Base-by-base conservation (phyloP, 1,140 invertebrate species). In the Dermatophagoides farinae region DNA sequence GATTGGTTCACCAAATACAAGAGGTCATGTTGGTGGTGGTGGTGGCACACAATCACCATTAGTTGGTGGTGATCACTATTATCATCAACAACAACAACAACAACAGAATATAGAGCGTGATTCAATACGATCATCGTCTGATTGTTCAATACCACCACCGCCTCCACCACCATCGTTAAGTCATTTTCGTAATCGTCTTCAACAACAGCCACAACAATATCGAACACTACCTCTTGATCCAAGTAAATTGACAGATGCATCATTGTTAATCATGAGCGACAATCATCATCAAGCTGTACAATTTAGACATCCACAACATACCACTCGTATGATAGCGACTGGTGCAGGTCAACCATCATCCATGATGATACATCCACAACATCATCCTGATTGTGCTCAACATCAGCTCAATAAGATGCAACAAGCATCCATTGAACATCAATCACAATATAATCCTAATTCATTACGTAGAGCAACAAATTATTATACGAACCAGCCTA, bases 381-480 rank as follows among this genome's bases (percentile, higher is more conserved):
- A 62, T 55, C 61, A 59, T 40, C 61, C 61, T 16, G 61, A 62
- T 46, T 62, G 61, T 58, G 61, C 61, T 22, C 61, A 62, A 25
- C 25, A 18, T 18, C 31, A 31, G 31, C 31, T 31, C 31, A 31
- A 31, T 31, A 58, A 47, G 14, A 31, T 43, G 18, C 25, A 47
- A 40, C 58, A 31, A 59, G 39, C 18, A 41, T 57, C 22, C 1
- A 57, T 40, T 47, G 31, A 31, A 31, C 31, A 31, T 31, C 22
- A 59, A 16, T 37, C 54, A 43, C 12, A 37, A 25, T 31, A 23
- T 43, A 62, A 49, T 55, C 50, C 6, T 23, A 40, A 54, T 38
- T 54, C 22, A 57, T 37, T 40, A 37, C 25, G 40, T 46, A 8
- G 31, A 31, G 31, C 2, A 31, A 8, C 2, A 31, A 31, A 2